Evolutionary conservation across 2,888 invertebrate genomes (phyloP).

Genomic region (Limnephilus lunatus): DNA sequence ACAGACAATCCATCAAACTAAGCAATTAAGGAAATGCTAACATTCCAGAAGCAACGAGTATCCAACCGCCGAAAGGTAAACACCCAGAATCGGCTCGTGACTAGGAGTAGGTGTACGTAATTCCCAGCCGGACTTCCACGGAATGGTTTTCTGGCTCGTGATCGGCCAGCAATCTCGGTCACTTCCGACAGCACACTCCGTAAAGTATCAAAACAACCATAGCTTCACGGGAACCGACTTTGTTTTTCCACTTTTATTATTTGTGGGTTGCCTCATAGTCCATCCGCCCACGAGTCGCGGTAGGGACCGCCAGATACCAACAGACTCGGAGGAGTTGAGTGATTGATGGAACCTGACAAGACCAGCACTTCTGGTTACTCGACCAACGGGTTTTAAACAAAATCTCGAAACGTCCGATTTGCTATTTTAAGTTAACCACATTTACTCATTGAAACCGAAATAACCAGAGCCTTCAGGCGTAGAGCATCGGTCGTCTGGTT

Average conservation of each 20-base stretch:
- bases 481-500: background rate
- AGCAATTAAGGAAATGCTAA: background rate
- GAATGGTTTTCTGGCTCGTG: conserved; percentile 49
- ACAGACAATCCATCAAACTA: background rate
- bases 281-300: background rate
- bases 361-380: background rate
- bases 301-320: background rate
- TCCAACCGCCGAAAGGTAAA: conserved; percentile 32
- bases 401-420: background rate
- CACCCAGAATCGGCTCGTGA: conserved; percentile 30
- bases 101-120: conserved; percentile 22
- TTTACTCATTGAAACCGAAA: background rate
- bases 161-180: conserved; percentile 51
- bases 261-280: conserved; percentile 36
- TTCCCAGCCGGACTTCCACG: conserved; percentile 3
- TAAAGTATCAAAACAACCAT: conserved; percentile 40
- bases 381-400: conserved; percentile 35
- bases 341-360: conserved; percentile 47
- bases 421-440: conserved; percentile 19
- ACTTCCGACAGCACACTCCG: conserved; percentile 52
- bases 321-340: conserved; percentile 23
- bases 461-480: background rate
- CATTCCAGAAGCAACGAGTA: background rate
- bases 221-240: conserved; percentile 48
- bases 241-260: conserved; percentile 56